phyloP scores from a whole-genome alignment of 2,888 invertebrate species.

The Euzetes globulus region DNA sequence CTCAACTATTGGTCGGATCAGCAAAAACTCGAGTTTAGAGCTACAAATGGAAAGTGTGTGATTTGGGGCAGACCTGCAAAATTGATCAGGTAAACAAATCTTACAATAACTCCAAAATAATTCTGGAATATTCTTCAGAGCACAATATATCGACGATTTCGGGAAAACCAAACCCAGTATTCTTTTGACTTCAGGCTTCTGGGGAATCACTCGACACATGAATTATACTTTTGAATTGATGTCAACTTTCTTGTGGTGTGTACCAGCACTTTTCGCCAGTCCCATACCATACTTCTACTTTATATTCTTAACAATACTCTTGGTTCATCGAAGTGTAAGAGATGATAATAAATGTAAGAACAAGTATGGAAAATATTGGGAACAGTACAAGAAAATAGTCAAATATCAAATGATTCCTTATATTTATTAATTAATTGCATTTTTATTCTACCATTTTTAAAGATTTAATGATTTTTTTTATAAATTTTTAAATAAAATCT shows the following conservation, averaged over 20 bases:
- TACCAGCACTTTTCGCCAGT: slow-evolving; percentile 49
- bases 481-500: too few species aligned
- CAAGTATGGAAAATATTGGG: slow-evolving; percentile 55
- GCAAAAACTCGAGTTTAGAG: slow-evolving; percentile 52
- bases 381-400: slow-evolving; percentile 52
- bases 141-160: slow-evolving; percentile 1
- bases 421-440: slow-evolving; percentile 48
- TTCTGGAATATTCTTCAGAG: background rate
- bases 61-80: slow-evolving; percentile 49
- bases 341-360: slow-evolving; percentile 54
- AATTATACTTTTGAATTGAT: slow-evolving; percentile 56
- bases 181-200: slow-evolving; percentile 55
- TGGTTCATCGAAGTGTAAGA: slow-evolving; percentile 52
- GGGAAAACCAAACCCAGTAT: slow-evolving; percentile 46
- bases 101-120: background rate
- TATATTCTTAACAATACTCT: slow-evolving; percentile 50
- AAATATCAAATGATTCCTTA: slow-evolving; percentile 54
- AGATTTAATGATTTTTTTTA: background rate
- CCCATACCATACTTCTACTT: slow-evolving; percentile 52
- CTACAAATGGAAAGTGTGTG: slow-evolving; percentile 44
- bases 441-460: background rate
- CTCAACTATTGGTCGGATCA: slow-evolving; percentile 53
- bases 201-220: slow-evolving; percentile 55
- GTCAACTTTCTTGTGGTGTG: slow-evolving; percentile 52
- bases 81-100: slow-evolving; percentile 32